Evolutionary conservation across 2,797 vertebrate species (phyloP), one percentile per base, ranked within the genome.

Genomic region (Euthynnus affinis): DNA sequence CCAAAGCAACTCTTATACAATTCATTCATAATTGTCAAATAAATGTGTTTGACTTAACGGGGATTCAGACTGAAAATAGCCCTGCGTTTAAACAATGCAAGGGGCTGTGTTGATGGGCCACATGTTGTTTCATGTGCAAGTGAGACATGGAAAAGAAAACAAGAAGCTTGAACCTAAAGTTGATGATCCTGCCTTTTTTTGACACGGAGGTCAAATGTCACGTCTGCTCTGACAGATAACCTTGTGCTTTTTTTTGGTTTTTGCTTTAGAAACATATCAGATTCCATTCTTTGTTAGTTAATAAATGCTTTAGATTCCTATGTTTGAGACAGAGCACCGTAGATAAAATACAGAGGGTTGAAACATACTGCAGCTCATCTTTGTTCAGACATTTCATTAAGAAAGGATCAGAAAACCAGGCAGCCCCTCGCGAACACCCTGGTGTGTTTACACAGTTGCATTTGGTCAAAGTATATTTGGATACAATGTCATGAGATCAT

Each of bases 201-300:
- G 1, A 65, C 73, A n/a, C 25, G 7, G 15, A 37, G 57, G 64
- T 69, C 20, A 83, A 64, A 55, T 59, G 66, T 78, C 58, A 69
- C 8, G 25, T 78, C 86, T 82, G 49, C 20, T 42, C 32, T 48
- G 9, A 57, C n/a, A 63, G 55, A 80, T 64, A 70, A 56, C 13
- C 14, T 14, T 4, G 9, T 22, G 51, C 10, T 12, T 51, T 34
- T 67, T 40, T 37, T 13, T n/a, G 5, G 46, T 1, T 70, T 60
- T 48, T 29, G 6, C 55, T 52, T 66, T 55, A 44, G n/a, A 71
- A 68, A 61, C 3, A 15, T 17, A 9, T 29, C 3, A 1, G 6
- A 10, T 8, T 27, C 29, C 18, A 23, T 25, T 18, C 44, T 18
- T n/a, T 57, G 3, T 5, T 14, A 34, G 17, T 37, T 14, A 70